Base-by-base conservation (phyloP, 2,888 invertebrate species). In the Cephus sareptanus region DNA sequence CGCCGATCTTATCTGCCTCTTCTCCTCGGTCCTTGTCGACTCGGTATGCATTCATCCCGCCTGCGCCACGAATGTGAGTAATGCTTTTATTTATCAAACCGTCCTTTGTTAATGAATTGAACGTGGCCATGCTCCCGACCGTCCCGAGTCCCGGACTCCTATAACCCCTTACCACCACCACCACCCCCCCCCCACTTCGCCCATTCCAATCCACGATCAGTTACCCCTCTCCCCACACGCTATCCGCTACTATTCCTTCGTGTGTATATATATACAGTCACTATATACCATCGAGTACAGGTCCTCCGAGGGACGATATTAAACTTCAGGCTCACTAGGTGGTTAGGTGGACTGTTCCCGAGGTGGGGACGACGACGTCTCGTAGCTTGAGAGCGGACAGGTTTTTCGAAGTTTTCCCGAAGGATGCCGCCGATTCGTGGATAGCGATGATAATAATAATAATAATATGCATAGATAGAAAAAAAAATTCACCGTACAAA, bases 81-180 rank as follows among this genome's bases (percentile, higher is more conserved):
- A 91, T 91, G 91, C 89, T 90, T 91, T 91, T 91, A 91, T 91
- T 91, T 91, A 91, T 91, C 91, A 91, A 91, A 84, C 85, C 87
- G 85, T 88, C 88, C 88, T 90, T 90, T 90, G 88, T 90, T 90
- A 89, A 90, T 90, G 89, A 90, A 90, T 90, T 87, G 87, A 89
- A 87, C 86, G 84, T 83, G 81, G 77, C 79, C 70, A 40, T 40
- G 33, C 70, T 69, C 30, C 74, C 70, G 34, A 73, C 68, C 34
- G 37, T 69, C 37, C 69, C 33, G 40, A 37, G n/a, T 11, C 34
- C 34, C 75, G 56, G 30, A 34, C 74, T 73, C 74, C 77, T 74
- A 73, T 77, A 34, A n/a, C 30, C 69, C 68, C 68, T 34, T 11
- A 34, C n/a, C n/a, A n/a, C n/a, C n/a, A n/a, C 68, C 73, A 23